Conservation (phyloP, 2,797 vertebrate species). For the Gymnocypris eckloni region DNA sequence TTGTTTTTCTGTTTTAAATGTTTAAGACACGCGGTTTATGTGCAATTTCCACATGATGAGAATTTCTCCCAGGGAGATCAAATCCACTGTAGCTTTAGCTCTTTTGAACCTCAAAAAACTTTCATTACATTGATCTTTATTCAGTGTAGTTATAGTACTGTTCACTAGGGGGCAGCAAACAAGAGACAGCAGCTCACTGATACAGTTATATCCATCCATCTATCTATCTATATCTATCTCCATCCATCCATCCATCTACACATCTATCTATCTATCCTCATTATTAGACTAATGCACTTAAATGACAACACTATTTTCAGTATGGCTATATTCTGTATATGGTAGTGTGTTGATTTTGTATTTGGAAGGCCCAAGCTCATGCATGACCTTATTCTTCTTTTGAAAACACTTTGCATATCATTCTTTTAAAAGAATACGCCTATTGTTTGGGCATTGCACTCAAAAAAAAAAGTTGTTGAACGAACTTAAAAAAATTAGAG, state of each 20-base stretch:
- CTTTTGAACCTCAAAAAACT: background rate
- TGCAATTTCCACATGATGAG: conserved; percentile 30
- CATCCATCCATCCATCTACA: background rate
- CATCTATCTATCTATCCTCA: background rate
- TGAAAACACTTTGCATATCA: background rate
- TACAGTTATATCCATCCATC: background rate
- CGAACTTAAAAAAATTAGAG: no score
- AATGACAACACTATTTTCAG: background rate
- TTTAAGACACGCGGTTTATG: conserved; percentile 53
- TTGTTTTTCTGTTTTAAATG: conserved; percentile 62
- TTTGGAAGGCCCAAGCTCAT: background rate
- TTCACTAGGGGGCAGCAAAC: conserved; percentile 82
- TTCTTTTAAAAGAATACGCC: background rate
- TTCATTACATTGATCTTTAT: background rate
- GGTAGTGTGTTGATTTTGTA: background rate
- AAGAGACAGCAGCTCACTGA: conserved; percentile 52
- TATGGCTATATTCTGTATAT: background rate
- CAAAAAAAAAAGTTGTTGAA: no score
- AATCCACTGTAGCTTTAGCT: background rate
- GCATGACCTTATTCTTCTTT: background rate
- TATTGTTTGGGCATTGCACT: background rate
- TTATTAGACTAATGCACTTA: background rate
- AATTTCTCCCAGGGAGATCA: conserved; percentile 46
- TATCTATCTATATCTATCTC: background rate
- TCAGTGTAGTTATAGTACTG: conserved; percentile 32